Percentiles rank a stretch among this genome's conserved stretches.
Conservation (phyloP, 2,888 invertebrate genomes). For the Nemoura dubitans region DNA sequence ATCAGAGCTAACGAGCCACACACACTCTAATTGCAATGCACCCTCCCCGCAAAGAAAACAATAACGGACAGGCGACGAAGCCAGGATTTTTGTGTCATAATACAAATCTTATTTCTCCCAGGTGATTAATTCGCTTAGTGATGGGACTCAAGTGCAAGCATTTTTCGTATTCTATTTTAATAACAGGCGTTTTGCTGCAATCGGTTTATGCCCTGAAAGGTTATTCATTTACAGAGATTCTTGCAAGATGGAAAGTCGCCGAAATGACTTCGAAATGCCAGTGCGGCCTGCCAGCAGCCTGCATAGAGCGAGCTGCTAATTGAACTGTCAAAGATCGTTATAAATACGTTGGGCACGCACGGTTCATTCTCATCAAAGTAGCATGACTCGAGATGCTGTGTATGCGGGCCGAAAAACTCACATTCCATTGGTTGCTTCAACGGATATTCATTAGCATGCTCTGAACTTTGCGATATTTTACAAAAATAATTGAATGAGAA, state of each 20-base stretch:
- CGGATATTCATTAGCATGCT: neutral
- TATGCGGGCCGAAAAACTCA: neutral
- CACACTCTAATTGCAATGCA: neutral
- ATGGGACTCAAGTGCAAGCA: no score
- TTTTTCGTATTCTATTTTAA: no score
- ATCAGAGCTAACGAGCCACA: slow-evolving; percentile 2
- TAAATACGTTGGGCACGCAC: neutral
- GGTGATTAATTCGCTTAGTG: no score
- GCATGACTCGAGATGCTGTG: slow-evolving; percentile 1
- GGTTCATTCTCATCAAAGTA: slow-evolving; percentile 1
- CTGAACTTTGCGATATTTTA: slow-evolving; percentile 5
- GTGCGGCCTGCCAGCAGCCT: slow-evolving; percentile 7
- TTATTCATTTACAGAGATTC: neutral
- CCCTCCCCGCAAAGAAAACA: neutral
- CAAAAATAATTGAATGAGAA: slow-evolving; percentile 8
- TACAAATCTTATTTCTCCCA: no score
- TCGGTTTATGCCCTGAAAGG: neutral
- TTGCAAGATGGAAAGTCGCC: neutral
- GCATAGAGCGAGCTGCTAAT: slow-evolving; percentile 1
- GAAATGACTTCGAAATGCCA: neutral
- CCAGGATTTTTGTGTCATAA: no score
- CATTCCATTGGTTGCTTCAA: neutral
- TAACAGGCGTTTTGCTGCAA: neutral
- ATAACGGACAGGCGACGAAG: neutral
- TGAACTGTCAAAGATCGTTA: slow-evolving; percentile 35